Evolutionary conservation across 2,888 invertebrate species (phyloP).

Genomic region (Pandemis heparana): DNA sequence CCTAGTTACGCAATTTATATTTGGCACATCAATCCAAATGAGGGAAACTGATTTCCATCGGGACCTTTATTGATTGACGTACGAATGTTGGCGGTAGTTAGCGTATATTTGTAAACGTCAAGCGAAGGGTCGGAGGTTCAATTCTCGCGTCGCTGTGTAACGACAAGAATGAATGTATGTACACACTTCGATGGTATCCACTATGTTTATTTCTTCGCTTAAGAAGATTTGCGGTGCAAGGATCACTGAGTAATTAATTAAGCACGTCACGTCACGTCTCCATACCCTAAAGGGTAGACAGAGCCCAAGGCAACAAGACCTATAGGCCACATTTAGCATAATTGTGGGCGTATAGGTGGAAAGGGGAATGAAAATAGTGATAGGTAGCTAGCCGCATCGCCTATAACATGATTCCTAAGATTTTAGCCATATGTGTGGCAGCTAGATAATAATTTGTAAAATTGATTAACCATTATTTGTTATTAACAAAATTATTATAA

Average conservation of each 20-base stretch:
- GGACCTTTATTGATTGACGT: slow-evolving; percentile 30
- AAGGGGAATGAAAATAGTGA: too few species aligned
- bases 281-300: too few species aligned
- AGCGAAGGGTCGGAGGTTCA: slow-evolving; percentile 26
- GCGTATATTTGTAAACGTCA: slow-evolving; percentile 37
- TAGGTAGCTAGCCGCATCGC: too few species aligned
- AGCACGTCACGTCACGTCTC: neutral
- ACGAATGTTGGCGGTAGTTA: slow-evolving; percentile 32
- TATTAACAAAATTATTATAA: too few species aligned
- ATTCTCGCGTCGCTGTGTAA: neutral
- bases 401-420: too few species aligned
- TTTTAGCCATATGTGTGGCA: too few species aligned
- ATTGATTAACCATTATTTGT: too few species aligned
- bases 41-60: slow-evolving; percentile 27
- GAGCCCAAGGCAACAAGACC: too few species aligned
- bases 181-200: slow-evolving; percentile 9
- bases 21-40: slow-evolving; percentile 19
- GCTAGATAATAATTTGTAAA: too few species aligned
- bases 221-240: neutral
- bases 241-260: neutral
- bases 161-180: neutral
- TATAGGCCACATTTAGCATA: too few species aligned
- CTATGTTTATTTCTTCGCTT: neutral
- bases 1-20: slow-evolving; percentile 18
- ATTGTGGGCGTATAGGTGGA: too few species aligned